A percentile compares a stretch with the other conserved stretches of the same genome.
Conservation (phyloP, 2,888 invertebrate genomes). For the Aplocera efformata region DNA sequence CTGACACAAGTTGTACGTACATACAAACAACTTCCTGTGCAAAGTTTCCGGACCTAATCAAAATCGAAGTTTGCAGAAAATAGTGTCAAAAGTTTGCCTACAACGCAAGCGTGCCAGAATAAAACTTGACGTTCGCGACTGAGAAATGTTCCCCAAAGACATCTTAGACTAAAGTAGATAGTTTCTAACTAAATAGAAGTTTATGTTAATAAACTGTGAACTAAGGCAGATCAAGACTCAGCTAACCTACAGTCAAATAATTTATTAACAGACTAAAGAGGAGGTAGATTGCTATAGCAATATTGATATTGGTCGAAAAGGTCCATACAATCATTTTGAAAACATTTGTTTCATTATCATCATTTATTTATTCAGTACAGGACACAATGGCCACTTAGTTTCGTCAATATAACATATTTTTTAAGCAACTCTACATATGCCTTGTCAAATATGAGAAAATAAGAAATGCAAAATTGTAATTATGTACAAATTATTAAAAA, state of each 20-base stretch:
- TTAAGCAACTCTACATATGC: no score
- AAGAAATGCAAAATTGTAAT: no score
- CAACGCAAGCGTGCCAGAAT: conserved; percentile 36
- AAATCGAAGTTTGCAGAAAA: conserved; percentile 62
- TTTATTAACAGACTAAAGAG: no score
- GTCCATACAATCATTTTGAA: no score
- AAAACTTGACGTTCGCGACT: conserved; percentile 38
- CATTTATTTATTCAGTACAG: no score
- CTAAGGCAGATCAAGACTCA: conserved; percentile 5
- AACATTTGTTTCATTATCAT: no score
- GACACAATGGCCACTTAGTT: no score
- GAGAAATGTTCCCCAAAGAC: conserved; percentile 40
- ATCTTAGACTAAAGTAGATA: conserved; percentile 24
- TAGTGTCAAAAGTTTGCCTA: conserved; percentile 58
- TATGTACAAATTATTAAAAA: no score
- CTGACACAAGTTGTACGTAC: conserved; percentile 32
- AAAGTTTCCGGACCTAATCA: conserved; percentile 62
- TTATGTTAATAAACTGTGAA: conserved; percentile 14
- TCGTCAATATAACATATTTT: no score
- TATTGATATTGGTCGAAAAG: no score
- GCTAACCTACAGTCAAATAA: neutral
- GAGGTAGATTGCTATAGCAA: no score
- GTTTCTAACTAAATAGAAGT: conserved; percentile 16
- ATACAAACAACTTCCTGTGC: conserved; percentile 31
- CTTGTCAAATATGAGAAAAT: no score